Conservation (phyloP, 2,113 vertebrate genomes). For the Natator depressus region DNA sequence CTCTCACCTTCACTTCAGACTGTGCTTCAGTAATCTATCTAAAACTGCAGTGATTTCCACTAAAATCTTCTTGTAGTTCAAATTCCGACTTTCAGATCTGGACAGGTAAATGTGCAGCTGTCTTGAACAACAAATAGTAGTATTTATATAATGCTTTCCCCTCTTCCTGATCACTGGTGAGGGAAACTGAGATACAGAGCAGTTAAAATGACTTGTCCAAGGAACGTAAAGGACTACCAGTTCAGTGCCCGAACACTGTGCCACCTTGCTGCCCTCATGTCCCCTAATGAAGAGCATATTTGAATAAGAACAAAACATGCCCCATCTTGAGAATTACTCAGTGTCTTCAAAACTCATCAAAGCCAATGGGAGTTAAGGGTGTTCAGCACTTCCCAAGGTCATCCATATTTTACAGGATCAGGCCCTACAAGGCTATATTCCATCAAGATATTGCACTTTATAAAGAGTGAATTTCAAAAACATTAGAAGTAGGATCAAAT, state of each 20-base stretch:
- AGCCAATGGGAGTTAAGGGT: background rate
- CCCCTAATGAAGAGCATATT: fast-evolving
- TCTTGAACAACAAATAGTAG: background rate
- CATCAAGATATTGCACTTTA: background rate
- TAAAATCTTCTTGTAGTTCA: background rate
- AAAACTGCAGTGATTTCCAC: background rate
- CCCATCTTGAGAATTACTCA: background rate
- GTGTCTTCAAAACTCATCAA: background rate
- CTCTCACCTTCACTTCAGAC: background rate
- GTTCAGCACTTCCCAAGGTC: background rate
- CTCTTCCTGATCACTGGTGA: background rate
- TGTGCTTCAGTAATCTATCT: background rate
- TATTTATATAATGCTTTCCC: fast-evolving
- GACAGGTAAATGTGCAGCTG: background rate
- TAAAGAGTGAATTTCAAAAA: background rate
- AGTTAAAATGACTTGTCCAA: background rate
- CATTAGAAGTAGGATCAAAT: background rate
- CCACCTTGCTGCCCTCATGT: background rate
- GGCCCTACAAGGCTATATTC: background rate
- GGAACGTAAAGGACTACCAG: background rate
- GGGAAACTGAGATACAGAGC: background rate
- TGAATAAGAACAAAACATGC: background rate
- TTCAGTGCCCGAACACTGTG: background rate
- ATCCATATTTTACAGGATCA: background rate
- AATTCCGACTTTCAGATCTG: background rate